Base-by-base conservation (phyloP, 1,140 invertebrate genomes). In the Diorhabda sublineata region DNA sequence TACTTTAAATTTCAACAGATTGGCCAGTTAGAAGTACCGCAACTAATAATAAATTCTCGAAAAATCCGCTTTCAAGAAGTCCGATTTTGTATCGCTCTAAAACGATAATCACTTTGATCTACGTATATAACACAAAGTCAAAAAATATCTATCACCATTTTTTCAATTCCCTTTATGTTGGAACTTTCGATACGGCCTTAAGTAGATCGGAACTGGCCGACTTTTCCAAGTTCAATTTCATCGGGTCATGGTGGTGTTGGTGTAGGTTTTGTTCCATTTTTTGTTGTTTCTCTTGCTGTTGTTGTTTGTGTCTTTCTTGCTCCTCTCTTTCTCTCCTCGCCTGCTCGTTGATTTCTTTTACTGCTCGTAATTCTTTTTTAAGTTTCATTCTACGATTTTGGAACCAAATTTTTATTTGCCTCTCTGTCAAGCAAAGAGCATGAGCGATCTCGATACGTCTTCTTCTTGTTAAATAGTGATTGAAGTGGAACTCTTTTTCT, bases 401-500 rank as follows among this genome's bases (percentile, higher is more conserved):
- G 83, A 97, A 97, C 95, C 95, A 97, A 79, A 97, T 97, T 86
- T 97, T 97, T 78, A 97, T 97, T 84, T 98, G 96, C 73, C 96
- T 87, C 83, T 98, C 96, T 68, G 96, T 98, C 61, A 98, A 87
- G 81, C 96, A 97, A 8, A 98, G 88, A 45, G 95, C 95, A 83
- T 98, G 96, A 6, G 96, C 96, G 74, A 98, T 97, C 83, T 98
- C 96, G 85, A 98, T 98, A 84, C 96, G 89, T 80, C 96, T 89
- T 81, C 96, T 88, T 79, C 96, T 87, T 74, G 96, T 98, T 80
- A 98, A 87, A 84, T 98, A 98, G 78, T 97, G 95, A 83, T 98
- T 98, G 84, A 97, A 98, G 82, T 98, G 96, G 83, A 98, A 98
- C 85, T 98, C 97, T 83, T 98, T 99, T 83, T 99, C 97, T 80